Evolutionary conservation across 2,113 vertebrate genomes (phyloP), one percentile per base, ranked within the genome.

Genomic region (Zosterops japonicus): DNA sequence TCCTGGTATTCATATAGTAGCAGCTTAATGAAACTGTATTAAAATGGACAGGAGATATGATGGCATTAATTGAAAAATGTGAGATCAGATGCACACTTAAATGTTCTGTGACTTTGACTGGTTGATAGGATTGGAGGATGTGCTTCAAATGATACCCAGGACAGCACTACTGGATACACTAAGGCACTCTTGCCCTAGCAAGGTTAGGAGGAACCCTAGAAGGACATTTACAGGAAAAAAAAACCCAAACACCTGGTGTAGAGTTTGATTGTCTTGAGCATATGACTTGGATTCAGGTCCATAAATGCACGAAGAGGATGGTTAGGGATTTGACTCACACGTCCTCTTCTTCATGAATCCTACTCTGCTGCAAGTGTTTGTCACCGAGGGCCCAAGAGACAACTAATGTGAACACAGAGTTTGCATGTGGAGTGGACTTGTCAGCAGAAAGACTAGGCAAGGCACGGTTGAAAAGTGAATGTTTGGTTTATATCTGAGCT

Each of bases 401-500:
- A 68, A 3, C 20, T 70, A 31, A 53, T 33, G 25, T 56, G n/a
- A 75, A 35, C 67, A 35, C 20, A 47, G 56, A 27, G 84, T 86
- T 83, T 86, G 20, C 22, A 39, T 35, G 23, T 78, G 44, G 15
- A 67, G 17, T 3, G 1, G 35, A 35, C 25, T 29, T 86, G 24
- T 74, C 64, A 56, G n/a, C 60, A 72, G 59, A 41, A 88, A 49
- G 83, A 18, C 49, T 35, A 20, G 33, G 65, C 11, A 86, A 74
- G 44, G n/a, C 72, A 68, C 0, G 3, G 16, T 20, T 81, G 44
- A 87, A 92, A 69, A 84, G 56, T 0, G 2, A 41, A 29, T 74
- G 27, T 72, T 92, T 90, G 75, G 63, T 90, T 90, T 95, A 52
- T 67, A 21, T 70, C 42, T 3, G 19, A 87, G 52, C 27, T 81